Base-by-base conservation (phyloP, 2,113 vertebrate species). In the Butorides virescens region DNA sequence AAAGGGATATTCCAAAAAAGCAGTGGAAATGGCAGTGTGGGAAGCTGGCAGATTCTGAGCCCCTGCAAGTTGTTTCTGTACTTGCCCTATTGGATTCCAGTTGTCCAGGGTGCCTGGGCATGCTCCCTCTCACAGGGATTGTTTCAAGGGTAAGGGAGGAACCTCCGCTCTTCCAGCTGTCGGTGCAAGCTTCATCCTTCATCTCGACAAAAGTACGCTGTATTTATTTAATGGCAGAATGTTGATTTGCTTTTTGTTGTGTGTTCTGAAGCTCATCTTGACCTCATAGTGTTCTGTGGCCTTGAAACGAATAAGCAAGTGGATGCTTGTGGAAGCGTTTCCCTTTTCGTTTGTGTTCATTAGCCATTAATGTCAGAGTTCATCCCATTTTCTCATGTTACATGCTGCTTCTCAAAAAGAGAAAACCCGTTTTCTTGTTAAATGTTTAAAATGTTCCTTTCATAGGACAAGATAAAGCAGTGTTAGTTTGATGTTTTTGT, bases 301-400 rank as follows among this genome's bases (percentile, higher is more conserved):
- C 62, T 90, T 73, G 52, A 76, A 90, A 47, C 61, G 36, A 77
- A 62, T 52, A 55, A 37, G 42, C 13, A 91, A 85, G 53, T 34
- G 7, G 56, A 26, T 62, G 44, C 52, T 73, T 61, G 44, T 77
- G 58, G 13, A 93, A 94, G 49, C 42, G 44, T 93, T 96, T 87
- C 49, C 42, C n/a, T 97, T 91, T 91, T 95, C 32, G 61, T 86
- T 67, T 89, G 36, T 92, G n/a, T 49, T 85, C 58, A 61, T 88
- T 78, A 90, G 34, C 70, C 34, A 42, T 49, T 92, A 70, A 56
- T 81, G 56, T 37, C 39, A 81, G 81, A 84, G 82, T 66, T 80
- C 62, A 56, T 86, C 71, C 39, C 2, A 9, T 67, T 71, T 96
- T 84, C 46, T 86, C 29, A 23, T 46, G 37, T 92, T 88, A 42